phyloP scores from a whole-genome alignment of 2,113 vertebrate species.

The Pterocles orientalis region DNA sequence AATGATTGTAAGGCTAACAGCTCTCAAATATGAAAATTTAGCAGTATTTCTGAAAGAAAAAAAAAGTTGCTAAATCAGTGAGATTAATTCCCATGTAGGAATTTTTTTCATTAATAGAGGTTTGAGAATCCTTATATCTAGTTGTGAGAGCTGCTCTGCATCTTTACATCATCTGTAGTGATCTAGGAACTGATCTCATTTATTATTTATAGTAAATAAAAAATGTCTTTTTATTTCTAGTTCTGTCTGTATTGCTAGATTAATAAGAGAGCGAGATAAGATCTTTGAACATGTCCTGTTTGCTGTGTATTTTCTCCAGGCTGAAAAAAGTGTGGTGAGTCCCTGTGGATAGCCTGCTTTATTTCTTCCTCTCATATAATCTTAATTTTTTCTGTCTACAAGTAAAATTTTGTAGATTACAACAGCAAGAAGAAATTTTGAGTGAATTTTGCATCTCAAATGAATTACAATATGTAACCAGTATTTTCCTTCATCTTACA shows the following conservation, averaged over 20 bases:
- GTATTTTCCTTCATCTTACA: constrained; percentile 44
- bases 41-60: not conserved
- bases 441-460: not conserved
- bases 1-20: not conserved
- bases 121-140: not conserved
- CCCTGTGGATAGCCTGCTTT: not conserved
- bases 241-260: not conserved
- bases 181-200: not conserved
- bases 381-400: not conserved
- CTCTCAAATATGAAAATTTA: not conserved
- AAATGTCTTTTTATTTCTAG: not conserved
- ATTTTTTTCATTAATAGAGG: not conserved
- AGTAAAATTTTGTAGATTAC: not conserved
- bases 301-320: not conserved
- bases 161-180: not conserved
- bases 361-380: not conserved
- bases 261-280: not conserved
- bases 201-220: not conserved
- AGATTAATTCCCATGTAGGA: not conserved
- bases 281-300: not conserved
- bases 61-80: not conserved
- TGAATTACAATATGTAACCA: not conserved
- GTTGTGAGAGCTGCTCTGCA: not conserved
- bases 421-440: not conserved
- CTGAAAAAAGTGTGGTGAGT: not conserved